Evolutionary conservation across 2,797 vertebrate species (phyloP).

Genomic region (Anisognathus igniventris): DNA sequence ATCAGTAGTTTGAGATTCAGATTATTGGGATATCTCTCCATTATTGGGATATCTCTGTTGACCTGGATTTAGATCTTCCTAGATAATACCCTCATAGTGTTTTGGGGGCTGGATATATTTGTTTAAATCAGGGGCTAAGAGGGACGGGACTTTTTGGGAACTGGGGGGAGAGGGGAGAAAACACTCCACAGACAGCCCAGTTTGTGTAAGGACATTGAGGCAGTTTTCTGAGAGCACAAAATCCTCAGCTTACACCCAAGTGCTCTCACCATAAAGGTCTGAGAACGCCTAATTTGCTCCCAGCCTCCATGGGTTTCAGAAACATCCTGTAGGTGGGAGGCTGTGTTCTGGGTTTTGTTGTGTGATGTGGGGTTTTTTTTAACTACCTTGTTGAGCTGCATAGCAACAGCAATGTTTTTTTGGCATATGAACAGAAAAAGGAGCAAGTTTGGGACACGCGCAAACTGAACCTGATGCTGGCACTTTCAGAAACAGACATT

Average conservation of each 20-base stretch:
- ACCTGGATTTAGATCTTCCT: not conserved
- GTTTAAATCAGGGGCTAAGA: not conserved
- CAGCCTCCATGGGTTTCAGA: not conserved
- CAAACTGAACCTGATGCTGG: not conserved
- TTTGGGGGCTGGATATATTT: not conserved
- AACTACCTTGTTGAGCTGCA: conserved; percentile 24
- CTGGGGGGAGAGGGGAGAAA: not conserved
- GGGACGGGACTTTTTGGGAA: not conserved
- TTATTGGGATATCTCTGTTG: not conserved
- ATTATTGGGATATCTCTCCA: not conserved
- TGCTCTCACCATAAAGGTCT: not conserved
- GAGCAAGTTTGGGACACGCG: not conserved
- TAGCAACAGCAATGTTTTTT: conserved; percentile 30
- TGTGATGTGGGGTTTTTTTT: not conserved
- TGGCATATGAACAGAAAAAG: not conserved
- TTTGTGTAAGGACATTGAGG: not conserved
- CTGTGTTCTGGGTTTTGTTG: not conserved
- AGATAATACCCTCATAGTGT: not conserved
- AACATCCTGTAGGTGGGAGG: conserved; percentile 21
- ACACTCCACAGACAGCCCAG: not conserved
- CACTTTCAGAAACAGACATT: not conserved
- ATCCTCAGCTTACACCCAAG: not conserved
- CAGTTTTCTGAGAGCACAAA: not conserved
- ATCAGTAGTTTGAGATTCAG: not conserved
- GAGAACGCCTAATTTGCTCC: not conserved